Evolutionary conservation across 2,888 invertebrate species (phyloP), one percentile per base, ranked within the genome.

Genomic region (Mayetiola destructor): DNA sequence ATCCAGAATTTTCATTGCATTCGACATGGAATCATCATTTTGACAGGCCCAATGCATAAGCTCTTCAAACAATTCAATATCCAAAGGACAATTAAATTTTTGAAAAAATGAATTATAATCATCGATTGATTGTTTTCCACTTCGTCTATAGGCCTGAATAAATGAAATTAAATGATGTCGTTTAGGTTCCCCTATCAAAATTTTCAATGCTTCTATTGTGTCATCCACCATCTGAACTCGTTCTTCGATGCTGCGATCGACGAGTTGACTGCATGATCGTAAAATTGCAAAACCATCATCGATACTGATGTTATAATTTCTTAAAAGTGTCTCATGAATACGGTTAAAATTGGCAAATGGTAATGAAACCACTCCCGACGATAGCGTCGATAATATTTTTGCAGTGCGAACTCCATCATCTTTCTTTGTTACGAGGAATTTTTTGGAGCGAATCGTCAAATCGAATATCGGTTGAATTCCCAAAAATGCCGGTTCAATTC

Each of bases 11-110:
- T 69, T 67, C 63, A 77, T 75, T 14, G 75, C 69, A 0, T 79
- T 75, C 64, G 80, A 76, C 32, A 76, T 73, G 18, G 79, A 65
- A 63, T 82, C 76, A 14, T 81, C 83, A 30, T 62, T 64, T 56
- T 79, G 76, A 57, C 79, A 80, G 5, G 77, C 73, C 56, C 75
- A 75, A 61, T 73, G 72, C 54, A 85, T 64, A 35, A 85, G 69
- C 0, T 79, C 69, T 57, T 77, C 75, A 64, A 78, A 80, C 1
- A 81, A 77, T 9, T 73, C 71, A 1, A 20, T 20, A 54, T 55
- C 55, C 1, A 20, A 20, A 2, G 37, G 1, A 21, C 30, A 52
- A 39, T 54, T 30, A n/a, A 37, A 40, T 14, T 57, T 16, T 18
- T 30, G 14, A n/a, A 40, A 16, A 54, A 40, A 57, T 40, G 18